Evolutionary conservation across 2,888 invertebrate genomes (phyloP), one percentile per base, ranked within the genome.

Genomic region (Branchellion lobata): DNA sequence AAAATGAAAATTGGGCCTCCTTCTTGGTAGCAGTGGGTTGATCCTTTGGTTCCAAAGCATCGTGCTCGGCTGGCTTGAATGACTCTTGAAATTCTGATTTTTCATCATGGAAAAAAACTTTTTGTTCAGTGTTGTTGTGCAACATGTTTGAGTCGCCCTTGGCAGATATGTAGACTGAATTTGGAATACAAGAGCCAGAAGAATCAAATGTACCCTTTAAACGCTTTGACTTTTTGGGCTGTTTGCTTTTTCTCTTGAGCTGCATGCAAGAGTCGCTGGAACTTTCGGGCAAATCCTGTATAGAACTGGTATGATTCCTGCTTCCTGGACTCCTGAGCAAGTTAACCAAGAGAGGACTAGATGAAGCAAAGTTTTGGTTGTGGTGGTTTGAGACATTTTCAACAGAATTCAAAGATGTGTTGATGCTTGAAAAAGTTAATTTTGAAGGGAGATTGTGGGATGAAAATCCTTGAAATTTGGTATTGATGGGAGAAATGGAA

Each of bases 341-440:
- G 88, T 96, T 96, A 47, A 96, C 96, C 83, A 96, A 90, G 83
- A 96, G 89, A 31, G 96, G 96, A 86, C 95, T 95, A 74, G 87
- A 83, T 92, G 94, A 84, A 34, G 85, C 84, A n/a, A 84, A 83
- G 68, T 83, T 80, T 47, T 80, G 72, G 24, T 57, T 57, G 21
- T 3, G 21, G 21, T 3, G 5, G 24, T 5, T 57, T n/a, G 61
- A n/a, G 61, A n/a, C 24, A 57, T 57, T 57, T 57, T 57, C 61
- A n/a, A 24, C 3, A 5, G 21, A 24, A 57, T n/a, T 57, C 5
- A 24, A 14, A 14, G 47, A 47, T 24, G 24, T 18, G 61, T 57
- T 57, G 24, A n/a, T n/a, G 61, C 21, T 57, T 57, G 61, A 57
- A n/a, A 57, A 8, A 18, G 61, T 24, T 24, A 5, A 24, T 57